A percentile compares a stretch with the other conserved stretches of the same genome.
phyloP scores from a whole-genome alignment of 1,140 invertebrate species.

The Leptestheria dahalacensis region DNA sequence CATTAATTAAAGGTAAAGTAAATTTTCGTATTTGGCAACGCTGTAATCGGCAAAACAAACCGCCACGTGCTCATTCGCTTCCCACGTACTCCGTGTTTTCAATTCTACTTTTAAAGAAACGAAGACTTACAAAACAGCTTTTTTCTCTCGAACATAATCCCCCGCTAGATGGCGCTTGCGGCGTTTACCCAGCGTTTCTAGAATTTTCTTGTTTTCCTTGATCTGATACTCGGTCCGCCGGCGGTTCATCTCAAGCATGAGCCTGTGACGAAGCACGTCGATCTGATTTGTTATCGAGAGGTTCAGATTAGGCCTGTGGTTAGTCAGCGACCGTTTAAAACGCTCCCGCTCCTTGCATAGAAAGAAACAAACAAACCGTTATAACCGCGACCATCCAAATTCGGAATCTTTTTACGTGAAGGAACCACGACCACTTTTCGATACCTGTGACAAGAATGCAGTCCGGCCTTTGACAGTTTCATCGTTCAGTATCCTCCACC shows the following conservation, averaged over 20 bases:
- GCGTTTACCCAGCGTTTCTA: slow-evolving; percentile 15
- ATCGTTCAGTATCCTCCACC: neutral
- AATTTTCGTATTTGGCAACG: too few species aligned
- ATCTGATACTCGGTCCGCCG: slow-evolving; percentile 34
- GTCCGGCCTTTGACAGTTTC: neutral
- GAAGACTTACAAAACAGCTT: neutral
- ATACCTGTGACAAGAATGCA: too few species aligned
- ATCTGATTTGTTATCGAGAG: slow-evolving; percentile 60
- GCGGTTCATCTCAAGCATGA: slow-evolving; percentile 53
- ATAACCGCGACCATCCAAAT: too few species aligned
- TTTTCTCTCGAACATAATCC: neutral
- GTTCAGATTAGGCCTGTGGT: slow-evolving; percentile 39
- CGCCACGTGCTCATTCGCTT: too few species aligned
- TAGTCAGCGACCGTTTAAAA: neutral
- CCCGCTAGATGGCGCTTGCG: neutral
- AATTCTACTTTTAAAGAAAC: too few species aligned
- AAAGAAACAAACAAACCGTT: too few species aligned
- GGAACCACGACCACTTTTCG: too few species aligned
- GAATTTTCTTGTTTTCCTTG: slow-evolving; percentile 15
- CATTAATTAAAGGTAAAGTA: too few species aligned
- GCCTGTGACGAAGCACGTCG: slow-evolving; percentile 54
- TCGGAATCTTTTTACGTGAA: too few species aligned
- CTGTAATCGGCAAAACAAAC: too few species aligned
- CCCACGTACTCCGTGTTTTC: too few species aligned
- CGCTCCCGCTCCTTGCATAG: too few species aligned